Base-by-base conservation (phyloP, 1,140 invertebrate genomes). In the Acromyrmex heyeri region DNA sequence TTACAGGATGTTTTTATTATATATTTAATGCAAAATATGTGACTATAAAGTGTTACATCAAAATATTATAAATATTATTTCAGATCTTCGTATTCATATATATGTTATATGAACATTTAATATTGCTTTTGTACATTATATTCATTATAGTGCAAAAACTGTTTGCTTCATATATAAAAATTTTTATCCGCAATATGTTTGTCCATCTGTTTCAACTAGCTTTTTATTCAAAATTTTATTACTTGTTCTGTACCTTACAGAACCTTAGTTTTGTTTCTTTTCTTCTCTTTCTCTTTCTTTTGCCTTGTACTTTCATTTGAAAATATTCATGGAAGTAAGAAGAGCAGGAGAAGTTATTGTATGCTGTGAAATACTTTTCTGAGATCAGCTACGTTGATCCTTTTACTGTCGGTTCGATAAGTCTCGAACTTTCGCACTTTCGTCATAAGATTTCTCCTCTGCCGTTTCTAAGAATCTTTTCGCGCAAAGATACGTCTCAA, bases 361-460 rank as follows among this genome's bases (percentile, higher is more conserved):
- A 78, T 67, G 61, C 82, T 27, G 61, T 65, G 75, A 85, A 85
- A 65, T 85, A 85, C 82, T 85, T 78, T 78, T 65, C 73, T 48
- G 59, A 38, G 73, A 77, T 85, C 72, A 67, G 30, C 73, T 44
- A 78, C 73, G 82, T 85, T 86, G 86, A 85, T 87, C 72, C 83
- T 61, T 85, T 85, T 77, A 77, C 72, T 86, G 72, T 27, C 57
- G 82, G 55, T 72, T 87, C 62, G 72, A 77, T 78, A 85, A 62
- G 73, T 86, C 64, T 65, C 27, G 62, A 85, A 85, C 72, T 85
- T 85, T 64, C 21, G 27, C 82, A 78, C 82, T 85, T 78, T 85
- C 48, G 73, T 78, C 59, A 59, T 38, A 64, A 65, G 48, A 78
- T 65, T 85, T 78, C 73, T 78, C 53, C 34, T 65, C 14, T 78